Base-by-base conservation (phyloP, 2,888 invertebrate genomes). In the Drosophila kambysellisi region DNA sequence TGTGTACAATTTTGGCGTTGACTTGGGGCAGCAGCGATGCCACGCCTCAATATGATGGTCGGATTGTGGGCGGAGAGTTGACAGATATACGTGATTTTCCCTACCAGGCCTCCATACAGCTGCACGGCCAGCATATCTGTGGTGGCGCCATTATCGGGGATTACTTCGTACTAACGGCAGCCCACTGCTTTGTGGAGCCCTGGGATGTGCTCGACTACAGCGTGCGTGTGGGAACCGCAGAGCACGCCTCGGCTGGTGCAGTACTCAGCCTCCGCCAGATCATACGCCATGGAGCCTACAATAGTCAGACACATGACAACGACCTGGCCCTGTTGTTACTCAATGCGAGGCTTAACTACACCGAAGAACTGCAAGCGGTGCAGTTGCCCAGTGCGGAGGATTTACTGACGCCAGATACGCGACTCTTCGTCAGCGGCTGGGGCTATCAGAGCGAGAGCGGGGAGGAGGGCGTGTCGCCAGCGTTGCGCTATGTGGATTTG, bases 251-350 rank as follows among this genome's bases (percentile, higher is more conserved):
- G 11, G 92, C 91, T 39, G 91, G 91, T 4, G 79, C 83, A 29
- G 17, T 91, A 75, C 75, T 89, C 20, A 81, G 82, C 20, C 71
- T 91, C 4, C 78, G 75, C 48, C 81, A 72, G 52, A 87, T 91
- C 62, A 78, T 90, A 51, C 79, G 76, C 6, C 91, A 91, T 59
- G 83, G 76, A 25, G 78, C 61, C 58, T 91, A 91, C 78, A 82
- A 83, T 48, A 63, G 62, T 17, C 70, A 75, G 56, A 79, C 83
- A 35, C 83, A 88, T 48, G 89, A 92, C 72, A 82, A 84, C 64
- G 91, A 92, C 74, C 71, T 92, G 62, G 92, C 91, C 6, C 70
- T 92, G 53, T n/a, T 92, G 68, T 63, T 87, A 67, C 88, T 92
- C 53, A 72, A 79, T 54, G 79, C 66, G 37, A 71, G 76, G 50